Percentiles rank a stretch among this genome's conserved stretches.
Evolutionary conservation across 92 coral and sea anemone genomes (phyloP).

Genomic region (Metridium senile): DNA sequence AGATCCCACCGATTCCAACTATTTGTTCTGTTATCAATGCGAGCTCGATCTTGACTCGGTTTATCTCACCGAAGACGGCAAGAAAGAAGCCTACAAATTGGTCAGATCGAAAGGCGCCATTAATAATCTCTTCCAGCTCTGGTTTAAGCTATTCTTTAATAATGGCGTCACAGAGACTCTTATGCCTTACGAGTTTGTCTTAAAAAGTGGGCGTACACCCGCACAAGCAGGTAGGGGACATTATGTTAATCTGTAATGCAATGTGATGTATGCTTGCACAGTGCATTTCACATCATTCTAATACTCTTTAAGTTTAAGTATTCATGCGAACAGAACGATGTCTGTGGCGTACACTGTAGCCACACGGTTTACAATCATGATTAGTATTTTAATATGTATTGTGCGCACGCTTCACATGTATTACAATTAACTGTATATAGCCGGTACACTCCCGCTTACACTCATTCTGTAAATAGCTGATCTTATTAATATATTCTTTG

Average conservation of each 20-base stretch:
- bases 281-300: too few relatives aligned
- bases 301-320: too few relatives aligned
- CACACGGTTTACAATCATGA: too few relatives aligned
- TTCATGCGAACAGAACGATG: too few relatives aligned
- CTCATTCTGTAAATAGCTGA: neutral
- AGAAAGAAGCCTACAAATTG: constrained; percentile 59
- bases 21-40: constrained; percentile 18
- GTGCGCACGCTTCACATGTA: too few relatives aligned
- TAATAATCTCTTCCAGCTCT: constrained; percentile 56
- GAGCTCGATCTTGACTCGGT: constrained; percentile 62
- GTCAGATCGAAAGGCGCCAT: constrained; percentile 54
- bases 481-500: neutral
- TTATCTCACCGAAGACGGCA: constrained; percentile 51
- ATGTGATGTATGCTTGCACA: too few relatives aligned
- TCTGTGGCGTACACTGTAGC: too few relatives aligned
- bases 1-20: neutral
- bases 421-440: too few relatives aligned
- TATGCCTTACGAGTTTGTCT: constrained; percentile 59
- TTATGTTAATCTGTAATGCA: constrained; percentile 16
- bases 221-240: constrained; percentile 2
- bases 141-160: constrained; percentile 20
- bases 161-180: constrained; percentile 32
- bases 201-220: constrained; percentile 60
- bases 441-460: neutral
- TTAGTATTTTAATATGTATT: too few relatives aligned